Conservation (phyloP, 37 sponge, comb jelly and placozoan species). For the Aplysina aerophoba region DNA sequence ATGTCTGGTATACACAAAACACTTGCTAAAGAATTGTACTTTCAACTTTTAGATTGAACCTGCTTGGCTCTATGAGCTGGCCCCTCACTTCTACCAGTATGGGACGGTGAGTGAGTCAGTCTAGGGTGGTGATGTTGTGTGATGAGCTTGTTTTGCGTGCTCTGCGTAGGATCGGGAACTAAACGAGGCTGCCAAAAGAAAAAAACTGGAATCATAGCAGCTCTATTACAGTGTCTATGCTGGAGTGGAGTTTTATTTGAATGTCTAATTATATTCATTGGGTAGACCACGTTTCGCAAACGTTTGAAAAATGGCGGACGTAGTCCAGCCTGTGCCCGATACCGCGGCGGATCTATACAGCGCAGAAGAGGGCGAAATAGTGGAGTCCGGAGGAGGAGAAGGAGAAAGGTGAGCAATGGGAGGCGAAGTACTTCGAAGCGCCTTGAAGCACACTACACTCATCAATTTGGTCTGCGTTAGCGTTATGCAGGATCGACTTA, state of each 20-base stretch:
- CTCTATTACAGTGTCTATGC: background rate
- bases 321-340: background rate
- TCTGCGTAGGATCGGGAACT: constrained; percentile 74
- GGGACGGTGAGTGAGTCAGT: constrained; percentile 82
- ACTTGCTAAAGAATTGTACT: too few species aligned
- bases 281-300: background rate
- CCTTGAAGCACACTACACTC: too few species aligned
- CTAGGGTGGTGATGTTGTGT: background rate
- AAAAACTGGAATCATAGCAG: constrained; percentile 8
- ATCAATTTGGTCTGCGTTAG: too few species aligned
- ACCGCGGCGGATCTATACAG: background rate
- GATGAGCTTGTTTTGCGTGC: background rate
- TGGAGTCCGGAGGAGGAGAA: background rate
- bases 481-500: too few species aligned
- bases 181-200: constrained; percentile 72
- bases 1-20: too few species aligned
- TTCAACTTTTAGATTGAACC: constrained; percentile 75
- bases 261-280: background rate
- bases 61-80: constrained; percentile 89
- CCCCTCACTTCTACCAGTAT: constrained; percentile 94
- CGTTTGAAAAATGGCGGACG: constrained; percentile 36
- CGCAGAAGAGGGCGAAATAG: constrained; percentile 35
- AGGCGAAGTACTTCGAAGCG: too few species aligned
- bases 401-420: background rate
- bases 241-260: background rate